Evolutionary conservation across 1,140 invertebrate species (phyloP).

Genomic region (Saccostrea echinata): DNA sequence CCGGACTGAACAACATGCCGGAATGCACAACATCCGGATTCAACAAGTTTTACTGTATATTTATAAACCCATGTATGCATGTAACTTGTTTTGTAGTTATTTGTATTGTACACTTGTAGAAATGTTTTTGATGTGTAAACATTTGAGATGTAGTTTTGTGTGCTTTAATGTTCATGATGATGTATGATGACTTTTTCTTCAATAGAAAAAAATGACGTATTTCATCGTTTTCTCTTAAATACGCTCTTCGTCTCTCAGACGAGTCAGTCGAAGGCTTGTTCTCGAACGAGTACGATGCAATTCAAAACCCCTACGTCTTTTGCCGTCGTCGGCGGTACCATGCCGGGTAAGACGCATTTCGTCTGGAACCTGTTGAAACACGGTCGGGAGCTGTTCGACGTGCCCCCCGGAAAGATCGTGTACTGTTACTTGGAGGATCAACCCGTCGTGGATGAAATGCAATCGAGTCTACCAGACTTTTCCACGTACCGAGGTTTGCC

Average conservation of each 20-base stretch:
- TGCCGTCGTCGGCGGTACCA: conserved; percentile 15
- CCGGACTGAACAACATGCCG: too few relatives aligned
- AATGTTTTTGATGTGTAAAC: too few relatives aligned
- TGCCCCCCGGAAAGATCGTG: background rate
- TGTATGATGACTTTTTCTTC: background rate
- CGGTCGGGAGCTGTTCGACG: background rate
- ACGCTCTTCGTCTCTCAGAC: background rate
- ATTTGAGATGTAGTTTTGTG: background rate
- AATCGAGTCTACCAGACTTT: conserved; percentile 8
- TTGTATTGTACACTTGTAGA: too few relatives aligned
- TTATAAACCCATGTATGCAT: too few relatives aligned
- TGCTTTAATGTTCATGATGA: background rate
- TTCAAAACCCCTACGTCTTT: conserved; percentile 32
- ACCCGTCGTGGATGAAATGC: conserved; percentile 11
- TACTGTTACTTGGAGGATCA: background rate
- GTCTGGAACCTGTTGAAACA: conserved; percentile 33
- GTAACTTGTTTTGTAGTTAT: too few relatives aligned
- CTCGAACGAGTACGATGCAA: background rate
- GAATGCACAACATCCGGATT: too few relatives aligned
- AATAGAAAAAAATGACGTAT: background rate
- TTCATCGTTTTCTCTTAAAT: background rate
- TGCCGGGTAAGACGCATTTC: conserved; percentile 9
- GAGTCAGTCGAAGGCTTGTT: background rate
- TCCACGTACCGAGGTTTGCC: conserved; percentile 33
- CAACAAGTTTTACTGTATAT: too few relatives aligned